Evolutionary conservation across 1,140 invertebrate species (phyloP), one percentile per base, ranked within the genome.

Genomic region (Periplaneta americana): DNA sequence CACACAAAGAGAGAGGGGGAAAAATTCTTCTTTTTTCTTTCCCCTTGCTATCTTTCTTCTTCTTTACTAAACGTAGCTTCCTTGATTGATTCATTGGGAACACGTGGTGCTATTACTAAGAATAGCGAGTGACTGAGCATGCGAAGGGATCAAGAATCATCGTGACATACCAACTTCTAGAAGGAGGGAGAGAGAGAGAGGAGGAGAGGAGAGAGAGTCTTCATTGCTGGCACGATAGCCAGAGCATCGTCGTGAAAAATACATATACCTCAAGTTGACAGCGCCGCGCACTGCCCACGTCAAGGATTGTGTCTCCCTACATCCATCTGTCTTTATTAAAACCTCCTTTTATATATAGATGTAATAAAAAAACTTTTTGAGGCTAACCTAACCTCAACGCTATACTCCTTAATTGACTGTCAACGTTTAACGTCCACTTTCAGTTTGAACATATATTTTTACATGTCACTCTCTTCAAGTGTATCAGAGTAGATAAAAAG

Each of bases 31-130:
- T 57, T 57, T 57, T n/a, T 57, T 2, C 13, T 17, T 48, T 18
- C 6, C 11, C 48, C 10, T n/a, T n/a, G n/a, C n/a, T n/a, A n/a
- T n/a, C 13, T 6, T 66, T 28, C 22, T 66, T 66, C 48, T 66
- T 66, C 48, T 66, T 66, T 66, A n/a, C n/a, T 9, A 66, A 66
- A 66, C 48, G 33, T 36, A 9, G 75, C 75, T 28, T 76, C 35
- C 75, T 77, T 36, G 75, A 77, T 77, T 77, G 75, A 77, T 77
- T 77, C 75, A 77, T 77, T 77, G 75, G 35, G 22, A 36, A 36
- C 75, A 77, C 75, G 35, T 77, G 75, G 75, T 77, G 75, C 33
- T 36, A 77, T 36, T 34, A 36, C 75, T 36, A 77, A 77, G 75
- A 77, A 77, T 77, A 77, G 75, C 75, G 31, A 34, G 75, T 36